Evolutionary conservation across 2,797 vertebrate species (phyloP).

Genomic region (Capromys pilorides): DNA sequence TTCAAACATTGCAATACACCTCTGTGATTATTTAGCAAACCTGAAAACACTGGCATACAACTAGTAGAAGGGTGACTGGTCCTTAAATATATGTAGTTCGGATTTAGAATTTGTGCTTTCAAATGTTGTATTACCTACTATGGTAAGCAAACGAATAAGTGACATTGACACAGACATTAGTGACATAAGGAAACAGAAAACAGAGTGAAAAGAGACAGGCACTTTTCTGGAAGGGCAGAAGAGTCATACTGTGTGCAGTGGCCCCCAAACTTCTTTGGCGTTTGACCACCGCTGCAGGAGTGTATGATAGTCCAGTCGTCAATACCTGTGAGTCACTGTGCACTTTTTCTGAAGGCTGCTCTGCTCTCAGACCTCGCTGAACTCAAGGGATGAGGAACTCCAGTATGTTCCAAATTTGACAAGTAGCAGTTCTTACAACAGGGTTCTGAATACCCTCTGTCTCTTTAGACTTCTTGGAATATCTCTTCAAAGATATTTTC

Average conservation of each 20-base stretch:
- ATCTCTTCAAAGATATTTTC: not conserved
- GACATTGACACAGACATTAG: not conserved
- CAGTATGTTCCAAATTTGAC: rapidly evolving
- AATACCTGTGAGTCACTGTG: rapidly evolving
- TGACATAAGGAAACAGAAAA: not conserved
- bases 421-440: not conserved
- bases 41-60: not conserved
- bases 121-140: not conserved
- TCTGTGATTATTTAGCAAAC: not conserved
- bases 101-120: not conserved
- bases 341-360: not conserved
- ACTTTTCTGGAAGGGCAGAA: not conserved
- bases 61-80: rapidly evolving
- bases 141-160: not conserved
- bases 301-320: not conserved
- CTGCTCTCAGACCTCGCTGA: not conserved
- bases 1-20: not conserved
- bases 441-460: not conserved
- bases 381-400: not conserved
- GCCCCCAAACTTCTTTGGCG: rapidly evolving
- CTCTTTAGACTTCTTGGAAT: not conserved
- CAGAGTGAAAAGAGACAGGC: not conserved
- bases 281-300: not conserved
- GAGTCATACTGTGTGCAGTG: rapidly evolving
- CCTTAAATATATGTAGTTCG: not conserved